phyloP scores from a whole-genome alignment of 2,113 vertebrate species.

The Poeciliopsis prolifica region DNA sequence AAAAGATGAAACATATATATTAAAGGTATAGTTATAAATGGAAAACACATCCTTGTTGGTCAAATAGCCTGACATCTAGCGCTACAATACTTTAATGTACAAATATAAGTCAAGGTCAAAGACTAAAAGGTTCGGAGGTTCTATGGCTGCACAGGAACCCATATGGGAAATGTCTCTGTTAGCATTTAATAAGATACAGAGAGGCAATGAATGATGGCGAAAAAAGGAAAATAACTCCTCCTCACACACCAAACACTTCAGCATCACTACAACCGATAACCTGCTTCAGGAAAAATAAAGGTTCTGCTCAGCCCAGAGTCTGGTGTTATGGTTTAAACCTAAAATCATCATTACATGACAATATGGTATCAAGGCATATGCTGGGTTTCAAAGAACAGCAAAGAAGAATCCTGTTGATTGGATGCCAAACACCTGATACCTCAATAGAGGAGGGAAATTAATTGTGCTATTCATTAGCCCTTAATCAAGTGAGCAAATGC shows the following conservation, averaged over 20 bases:
- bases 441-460: constrained; percentile 55
- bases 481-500: constrained; percentile 78
- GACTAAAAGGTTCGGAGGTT: no score
- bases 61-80: no score
- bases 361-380: constrained; percentile 15
- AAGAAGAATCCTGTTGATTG: constrained; percentile 59
- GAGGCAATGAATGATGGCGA: background rate
- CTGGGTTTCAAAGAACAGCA: constrained; percentile 35
- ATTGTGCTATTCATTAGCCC: constrained; percentile 75
- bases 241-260: background rate
- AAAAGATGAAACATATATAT: background rate
- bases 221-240: background rate
- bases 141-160: background rate
- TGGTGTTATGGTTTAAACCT: background rate
- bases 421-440: constrained; percentile 52
- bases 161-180: background rate
- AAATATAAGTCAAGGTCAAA: no score
- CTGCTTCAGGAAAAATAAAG: background rate
- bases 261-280: background rate
- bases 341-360: constrained; percentile 3
- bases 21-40: background rate
- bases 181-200: background rate
- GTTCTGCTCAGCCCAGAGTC: background rate
- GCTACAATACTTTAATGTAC: no score
- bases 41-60: no score